A percentile compares a stretch with the other conserved stretches of the same genome.
phyloP scores from a whole-genome alignment of 2,113 vertebrate genomes.

The Furnarius figulus region DNA sequence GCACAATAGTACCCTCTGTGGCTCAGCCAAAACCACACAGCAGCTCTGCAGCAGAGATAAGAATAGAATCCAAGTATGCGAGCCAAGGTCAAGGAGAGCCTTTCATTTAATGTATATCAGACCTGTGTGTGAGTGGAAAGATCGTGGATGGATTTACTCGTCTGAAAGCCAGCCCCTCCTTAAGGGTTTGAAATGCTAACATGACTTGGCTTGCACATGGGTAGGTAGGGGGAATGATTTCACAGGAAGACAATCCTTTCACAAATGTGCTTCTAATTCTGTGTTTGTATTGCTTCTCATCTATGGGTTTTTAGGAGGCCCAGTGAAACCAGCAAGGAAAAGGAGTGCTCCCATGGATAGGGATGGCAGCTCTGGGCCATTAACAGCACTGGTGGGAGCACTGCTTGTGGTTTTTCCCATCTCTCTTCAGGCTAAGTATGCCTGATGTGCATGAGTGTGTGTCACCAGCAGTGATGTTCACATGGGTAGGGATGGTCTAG shows the following conservation, averaged over 20 bases:
- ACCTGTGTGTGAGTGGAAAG: not conserved
- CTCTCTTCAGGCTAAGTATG: not conserved
- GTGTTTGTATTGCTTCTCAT: not conserved
- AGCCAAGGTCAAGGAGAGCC: slow-evolving; percentile 8
- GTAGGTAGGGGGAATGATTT: slow-evolving; percentile 33
- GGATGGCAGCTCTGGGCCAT: not conserved
- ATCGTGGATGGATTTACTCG: not conserved
- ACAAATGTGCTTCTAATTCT: slow-evolving; percentile 38
- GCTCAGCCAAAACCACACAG: not conserved
- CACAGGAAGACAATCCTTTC: slow-evolving; percentile 18
- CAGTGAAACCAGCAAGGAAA: not conserved
- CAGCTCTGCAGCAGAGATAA: slow-evolving; percentile 38
- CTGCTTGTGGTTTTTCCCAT: not conserved
- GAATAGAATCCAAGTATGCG: not conserved
- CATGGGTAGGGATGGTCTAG: not conserved
- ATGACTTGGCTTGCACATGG: not conserved
- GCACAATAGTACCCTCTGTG: slow-evolving; percentile 44
- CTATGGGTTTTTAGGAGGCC: not conserved
- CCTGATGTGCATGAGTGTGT: not conserved
- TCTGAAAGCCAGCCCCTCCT: not conserved
- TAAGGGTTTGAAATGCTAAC: not conserved
- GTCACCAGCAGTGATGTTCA: not conserved
- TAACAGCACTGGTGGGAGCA: not conserved
- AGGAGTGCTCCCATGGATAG: not conserved
- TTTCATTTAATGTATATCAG: slow-evolving; percentile 5